Conservation (phyloP, 1,140 invertebrate species). For the Drosophila parvula region DNA sequence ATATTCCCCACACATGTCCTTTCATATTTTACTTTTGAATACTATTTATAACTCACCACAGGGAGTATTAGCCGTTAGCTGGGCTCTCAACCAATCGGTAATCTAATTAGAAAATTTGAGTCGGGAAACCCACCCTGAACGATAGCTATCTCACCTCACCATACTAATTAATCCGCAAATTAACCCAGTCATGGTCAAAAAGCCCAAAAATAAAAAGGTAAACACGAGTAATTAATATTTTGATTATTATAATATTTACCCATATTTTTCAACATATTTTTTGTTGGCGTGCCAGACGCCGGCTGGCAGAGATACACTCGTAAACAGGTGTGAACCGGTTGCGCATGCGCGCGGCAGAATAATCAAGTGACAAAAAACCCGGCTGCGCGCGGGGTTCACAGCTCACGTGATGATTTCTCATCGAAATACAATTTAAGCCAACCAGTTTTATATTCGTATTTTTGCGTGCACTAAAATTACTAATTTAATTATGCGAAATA, state of each 20-base stretch:
- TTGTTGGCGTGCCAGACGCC: slow-evolving; percentile 23
- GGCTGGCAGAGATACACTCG: slow-evolving; percentile 1
- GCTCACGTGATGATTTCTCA: slow-evolving; percentile 43
- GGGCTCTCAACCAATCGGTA: neutral
- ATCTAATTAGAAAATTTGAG: slow-evolving; percentile 16
- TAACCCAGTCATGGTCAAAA: neutral
- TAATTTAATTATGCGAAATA: slow-evolving; percentile 11
- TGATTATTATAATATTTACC: slow-evolving; percentile 6
- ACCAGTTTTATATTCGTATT: slow-evolving; percentile 27
- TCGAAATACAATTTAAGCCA: slow-evolving; percentile 1
- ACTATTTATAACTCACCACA: slow-evolving; percentile 1
- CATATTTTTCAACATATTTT: slow-evolving; percentile 8
- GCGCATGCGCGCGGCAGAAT: slow-evolving; percentile 42
- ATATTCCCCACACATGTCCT: neutral
- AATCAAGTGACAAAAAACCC: slow-evolving; percentile 29
- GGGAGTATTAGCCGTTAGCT: neutral
- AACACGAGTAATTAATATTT: slow-evolving; percentile 24
- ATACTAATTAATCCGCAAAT: neutral
- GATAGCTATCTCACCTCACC: neutral
- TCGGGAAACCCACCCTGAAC: neutral
- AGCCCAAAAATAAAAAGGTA: neutral
- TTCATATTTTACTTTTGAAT: neutral
- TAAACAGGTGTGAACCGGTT: slow-evolving; percentile 51
- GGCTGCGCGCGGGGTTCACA: neutral
- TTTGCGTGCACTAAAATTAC: slow-evolving; percentile 2